A percentile compares a stretch with the other conserved stretches of the same genome.
Evolutionary conservation across 2,113 vertebrate genomes (phyloP).

Genomic region (Gallinago undulata): DNA sequence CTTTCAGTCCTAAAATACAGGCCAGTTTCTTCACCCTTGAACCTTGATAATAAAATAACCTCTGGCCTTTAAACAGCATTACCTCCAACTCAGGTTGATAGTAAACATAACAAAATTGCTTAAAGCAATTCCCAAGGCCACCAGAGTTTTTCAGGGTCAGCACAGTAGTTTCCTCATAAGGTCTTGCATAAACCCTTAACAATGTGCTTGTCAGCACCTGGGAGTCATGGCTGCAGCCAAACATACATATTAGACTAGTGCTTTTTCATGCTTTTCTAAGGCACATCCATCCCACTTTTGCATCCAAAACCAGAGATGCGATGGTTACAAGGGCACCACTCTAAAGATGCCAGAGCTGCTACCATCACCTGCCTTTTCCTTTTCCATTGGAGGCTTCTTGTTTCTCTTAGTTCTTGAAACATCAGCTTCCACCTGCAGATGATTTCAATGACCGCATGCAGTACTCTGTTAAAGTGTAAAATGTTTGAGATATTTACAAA

Average conservation of each 20-base stretch:
- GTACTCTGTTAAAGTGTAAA: background rate
- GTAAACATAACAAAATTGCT: background rate
- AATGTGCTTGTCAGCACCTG: background rate
- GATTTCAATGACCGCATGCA: background rate
- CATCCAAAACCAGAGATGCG: rapidly evolving
- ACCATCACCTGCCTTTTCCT: background rate
- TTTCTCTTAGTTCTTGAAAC: background rate
- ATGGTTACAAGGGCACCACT: background rate
- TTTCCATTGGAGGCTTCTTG: background rate
- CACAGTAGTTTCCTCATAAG: background rate
- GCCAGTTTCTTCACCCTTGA: background rate
- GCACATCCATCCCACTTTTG: background rate
- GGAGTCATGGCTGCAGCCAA: background rate
- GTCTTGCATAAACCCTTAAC: background rate
- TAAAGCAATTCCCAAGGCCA: background rate
- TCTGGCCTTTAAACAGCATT: background rate
- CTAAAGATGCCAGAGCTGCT: background rate
- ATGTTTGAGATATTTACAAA: background rate
- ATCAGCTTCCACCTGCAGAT: background rate
- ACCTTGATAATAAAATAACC: background rate
- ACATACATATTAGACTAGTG: rapidly evolving
- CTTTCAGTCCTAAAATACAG: background rate
- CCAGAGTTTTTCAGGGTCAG: background rate
- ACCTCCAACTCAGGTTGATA: background rate
- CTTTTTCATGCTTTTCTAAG: background rate